Conservation (phyloP, 1,140 invertebrate genomes). For the Lepidurus couesii region DNA sequence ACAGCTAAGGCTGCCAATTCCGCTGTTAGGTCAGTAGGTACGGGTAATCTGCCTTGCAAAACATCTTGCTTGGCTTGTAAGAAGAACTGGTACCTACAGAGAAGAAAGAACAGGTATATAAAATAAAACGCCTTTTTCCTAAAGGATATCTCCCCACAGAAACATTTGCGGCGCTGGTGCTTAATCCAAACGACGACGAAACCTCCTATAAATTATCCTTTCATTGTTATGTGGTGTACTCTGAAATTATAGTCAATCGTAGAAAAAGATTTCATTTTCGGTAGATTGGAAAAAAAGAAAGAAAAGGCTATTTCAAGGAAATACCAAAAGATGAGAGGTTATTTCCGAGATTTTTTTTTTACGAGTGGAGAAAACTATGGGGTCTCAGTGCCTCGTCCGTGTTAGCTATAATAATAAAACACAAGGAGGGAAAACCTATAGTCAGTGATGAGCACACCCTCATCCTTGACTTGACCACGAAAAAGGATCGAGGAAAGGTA, state of each 20-base stretch:
- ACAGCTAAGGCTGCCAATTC: constrained; percentile 89
- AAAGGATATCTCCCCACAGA: neutral
- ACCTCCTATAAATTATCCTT: neutral
- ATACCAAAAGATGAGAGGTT: neutral
- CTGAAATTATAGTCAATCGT: neutral
- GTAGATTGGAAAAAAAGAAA: neutral
- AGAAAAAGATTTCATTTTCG: neutral
- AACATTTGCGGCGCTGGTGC: too few species aligned
- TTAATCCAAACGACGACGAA: neutral
- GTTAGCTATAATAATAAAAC: neutral
- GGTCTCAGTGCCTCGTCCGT: neutral
- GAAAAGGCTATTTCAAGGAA: neutral
- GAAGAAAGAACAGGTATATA: constrained; percentile 29
- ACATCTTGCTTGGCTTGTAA: constrained; percentile 94
- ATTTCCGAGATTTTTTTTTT: neutral
- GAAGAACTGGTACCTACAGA: constrained; percentile 87
- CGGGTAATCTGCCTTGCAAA: constrained; percentile 78
- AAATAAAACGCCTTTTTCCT: neutral
- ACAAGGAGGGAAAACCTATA: neutral
- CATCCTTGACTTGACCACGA: neutral
- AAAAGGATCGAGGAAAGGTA: neutral
- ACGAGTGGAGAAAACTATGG: neutral
- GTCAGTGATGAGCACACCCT: neutral
- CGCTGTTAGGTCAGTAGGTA: constrained; percentile 79
- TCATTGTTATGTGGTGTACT: neutral